Conservation (phyloP, 2,797 vertebrate species). For the Otolemur crassicaudatus region DNA sequence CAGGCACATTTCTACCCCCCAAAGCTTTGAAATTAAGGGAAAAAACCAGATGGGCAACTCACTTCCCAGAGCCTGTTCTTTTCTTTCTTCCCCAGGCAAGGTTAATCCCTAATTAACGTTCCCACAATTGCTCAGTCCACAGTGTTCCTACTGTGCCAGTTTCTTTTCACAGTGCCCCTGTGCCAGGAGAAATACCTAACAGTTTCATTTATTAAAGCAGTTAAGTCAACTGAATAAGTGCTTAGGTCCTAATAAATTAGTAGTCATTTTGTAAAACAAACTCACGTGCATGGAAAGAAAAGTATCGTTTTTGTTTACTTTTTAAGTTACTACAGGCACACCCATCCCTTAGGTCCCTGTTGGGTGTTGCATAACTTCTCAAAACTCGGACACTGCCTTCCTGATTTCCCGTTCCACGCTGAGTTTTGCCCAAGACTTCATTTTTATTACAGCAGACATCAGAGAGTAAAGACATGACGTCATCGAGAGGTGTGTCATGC, state of each 20-base stretch:
- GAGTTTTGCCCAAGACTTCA: neutral
- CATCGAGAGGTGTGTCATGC: neutral
- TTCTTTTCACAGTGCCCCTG: neutral
- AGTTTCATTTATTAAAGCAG: neutral
- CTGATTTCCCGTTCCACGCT: neutral
- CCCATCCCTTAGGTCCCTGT: neutral
- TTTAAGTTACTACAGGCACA: neutral
- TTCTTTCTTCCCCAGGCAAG: neutral
- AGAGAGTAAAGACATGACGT: neutral
- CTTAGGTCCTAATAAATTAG: neutral
- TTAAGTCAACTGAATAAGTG: neutral
- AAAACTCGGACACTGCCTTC: neutral
- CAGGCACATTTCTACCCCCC: neutral
- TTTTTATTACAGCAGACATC: neutral
- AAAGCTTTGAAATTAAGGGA: neutral
- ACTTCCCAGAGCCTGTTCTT: neutral
- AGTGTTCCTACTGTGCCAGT: neutral
- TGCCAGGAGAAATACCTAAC: neutral
- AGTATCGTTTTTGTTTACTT: neutral
- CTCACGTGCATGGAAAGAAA: neutral
- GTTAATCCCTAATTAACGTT: neutral
- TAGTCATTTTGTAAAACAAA: neutral
- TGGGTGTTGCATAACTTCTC: neutral
- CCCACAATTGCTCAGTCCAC: neutral
- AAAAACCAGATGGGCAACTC: neutral